phyloP scores from a whole-genome alignment of 2,797 vertebrate genomes.

The Macrochelys suwanniensis region DNA sequence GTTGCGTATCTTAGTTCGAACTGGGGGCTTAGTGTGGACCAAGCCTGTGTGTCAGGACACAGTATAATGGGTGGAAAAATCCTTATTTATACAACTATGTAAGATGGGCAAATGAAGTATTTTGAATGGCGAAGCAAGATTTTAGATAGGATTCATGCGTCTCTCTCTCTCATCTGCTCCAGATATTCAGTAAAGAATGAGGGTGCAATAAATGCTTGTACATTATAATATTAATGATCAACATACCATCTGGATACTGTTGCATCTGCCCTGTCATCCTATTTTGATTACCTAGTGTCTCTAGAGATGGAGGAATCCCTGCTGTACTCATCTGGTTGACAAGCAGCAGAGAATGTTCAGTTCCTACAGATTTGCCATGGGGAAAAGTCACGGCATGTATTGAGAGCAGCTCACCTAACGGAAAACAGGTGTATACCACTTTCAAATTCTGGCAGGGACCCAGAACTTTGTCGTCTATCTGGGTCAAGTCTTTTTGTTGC shows the following conservation, averaged over 20 bases:
- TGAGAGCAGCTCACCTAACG: conserved; percentile 4
- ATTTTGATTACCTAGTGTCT: not conserved
- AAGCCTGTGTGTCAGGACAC: not conserved
- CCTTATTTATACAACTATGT: not conserved
- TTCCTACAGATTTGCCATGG: conserved; percentile 26
- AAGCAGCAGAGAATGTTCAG: not conserved
- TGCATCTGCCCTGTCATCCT: not conserved
- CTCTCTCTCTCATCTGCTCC: not conserved
- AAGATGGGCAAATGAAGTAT: not conserved
- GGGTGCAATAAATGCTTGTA: not conserved
- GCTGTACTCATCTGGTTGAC: not conserved
- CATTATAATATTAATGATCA: accelerated
- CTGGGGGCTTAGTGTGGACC: too few relatives aligned
- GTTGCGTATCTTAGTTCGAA: too few relatives aligned
- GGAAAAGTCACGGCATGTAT: conserved; percentile 26
- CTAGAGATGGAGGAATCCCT: not conserved
- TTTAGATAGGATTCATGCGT: not conserved
- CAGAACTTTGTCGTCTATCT: conserved; percentile 30
- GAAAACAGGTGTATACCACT: not conserved
- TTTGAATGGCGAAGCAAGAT: not conserved
- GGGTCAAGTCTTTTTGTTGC: not conserved
- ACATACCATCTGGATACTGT: not conserved
- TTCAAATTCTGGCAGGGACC: not conserved
- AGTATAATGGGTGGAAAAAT: not conserved
- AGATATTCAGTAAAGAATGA: not conserved